Base-by-base conservation (phyloP, 2,113 vertebrate genomes). In the Seriola quinqueradiata region DNA sequence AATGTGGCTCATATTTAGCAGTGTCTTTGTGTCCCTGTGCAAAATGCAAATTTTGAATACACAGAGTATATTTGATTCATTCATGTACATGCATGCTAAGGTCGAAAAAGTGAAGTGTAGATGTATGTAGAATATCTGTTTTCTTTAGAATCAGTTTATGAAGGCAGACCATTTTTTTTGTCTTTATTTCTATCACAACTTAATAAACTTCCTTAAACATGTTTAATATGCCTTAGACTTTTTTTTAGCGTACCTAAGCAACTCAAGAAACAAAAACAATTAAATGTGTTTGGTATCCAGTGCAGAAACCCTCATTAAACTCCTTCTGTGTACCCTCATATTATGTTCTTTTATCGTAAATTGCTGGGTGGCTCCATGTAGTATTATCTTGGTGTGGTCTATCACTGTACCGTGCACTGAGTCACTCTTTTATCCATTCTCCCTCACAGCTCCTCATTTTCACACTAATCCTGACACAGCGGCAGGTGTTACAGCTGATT, bases 401-500 rank as follows among this genome's bases (percentile, higher is more conserved):
- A 12, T 38, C 23, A 1, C 19, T 48, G 25, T 21, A 32, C 25
- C 0, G 44, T 21, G 34, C n/a, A 6, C 57, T 68, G 34, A 32
- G 13, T 59, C 25, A 7, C n/a, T 46, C 44, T 65, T 74, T 82
- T 28, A 54, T 70, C n/a, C 46, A 17, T 59, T 61, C 8, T 66
- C 55, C 46, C 16, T 23, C 61, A 40, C 50, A 63, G 52, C 40
- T 69, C 12, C 60, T 73, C 28, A 70, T 61, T 61, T 67, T 28
- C 60, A 57, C 36, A 36, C 74, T 42, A 52, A 70, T 61, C 19
- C 10, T 32, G 21, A 63, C 38, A 66, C 38, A 58, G 25, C 60
- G 55, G 69, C 52, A 79, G 57, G 23, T 80, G 70, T 46, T 65
- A n/a, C 40, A 60, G 25, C 19, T 52, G 77, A 70, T 12, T 70